These are phyloP conservation scores for Gracilinanus agilis DNA, from an alignment of 2,113 vertebrate genomes.

Conservation along the genomic window DNA sequence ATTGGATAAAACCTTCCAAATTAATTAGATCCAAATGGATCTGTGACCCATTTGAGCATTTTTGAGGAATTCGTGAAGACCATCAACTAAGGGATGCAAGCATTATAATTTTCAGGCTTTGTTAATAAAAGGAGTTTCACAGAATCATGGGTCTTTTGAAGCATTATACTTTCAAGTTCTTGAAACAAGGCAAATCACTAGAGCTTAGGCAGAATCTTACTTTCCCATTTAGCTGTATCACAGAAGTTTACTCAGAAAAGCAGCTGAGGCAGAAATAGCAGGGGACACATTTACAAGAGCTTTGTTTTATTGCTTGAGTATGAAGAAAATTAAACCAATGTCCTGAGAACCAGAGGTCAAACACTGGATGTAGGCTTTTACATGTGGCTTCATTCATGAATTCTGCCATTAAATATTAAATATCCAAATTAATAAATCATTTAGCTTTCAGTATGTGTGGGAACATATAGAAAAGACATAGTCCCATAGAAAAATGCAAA, in stretches of 20 bases:
- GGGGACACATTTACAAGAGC: conserved; percentile 20
- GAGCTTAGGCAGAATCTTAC: not conserved
- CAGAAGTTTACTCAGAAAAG: conserved; percentile 58
- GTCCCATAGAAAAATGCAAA: conserved; percentile 26
- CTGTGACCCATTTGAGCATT: not conserved
- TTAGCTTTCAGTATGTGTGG: not conserved
- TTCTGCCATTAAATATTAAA: conserved; percentile 33
- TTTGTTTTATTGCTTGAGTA: conserved; percentile 49
- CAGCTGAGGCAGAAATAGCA: conserved; percentile 63
- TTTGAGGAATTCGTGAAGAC: not conserved
- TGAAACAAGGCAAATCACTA: not conserved
- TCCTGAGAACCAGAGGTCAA: conserved; percentile 33
- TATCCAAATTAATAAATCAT: conserved; percentile 31
- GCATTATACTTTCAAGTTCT: not conserved
- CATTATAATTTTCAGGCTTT: not conserved
- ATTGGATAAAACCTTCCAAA: not conserved
- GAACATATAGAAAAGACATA: conserved; percentile 27
- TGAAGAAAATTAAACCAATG: conserved; percentile 43
- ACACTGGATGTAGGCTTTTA: not conserved
- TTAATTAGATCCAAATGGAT: not conserved
- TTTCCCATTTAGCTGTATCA: conserved; percentile 24
- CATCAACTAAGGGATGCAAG: not conserved
- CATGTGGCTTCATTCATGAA: not conserved
- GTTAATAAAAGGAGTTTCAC: not conserved
- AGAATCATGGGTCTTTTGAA: not conserved